Evolutionary conservation across 2,113 vertebrate species (phyloP).

Genomic region (Malurus alboscapulatus): DNA sequence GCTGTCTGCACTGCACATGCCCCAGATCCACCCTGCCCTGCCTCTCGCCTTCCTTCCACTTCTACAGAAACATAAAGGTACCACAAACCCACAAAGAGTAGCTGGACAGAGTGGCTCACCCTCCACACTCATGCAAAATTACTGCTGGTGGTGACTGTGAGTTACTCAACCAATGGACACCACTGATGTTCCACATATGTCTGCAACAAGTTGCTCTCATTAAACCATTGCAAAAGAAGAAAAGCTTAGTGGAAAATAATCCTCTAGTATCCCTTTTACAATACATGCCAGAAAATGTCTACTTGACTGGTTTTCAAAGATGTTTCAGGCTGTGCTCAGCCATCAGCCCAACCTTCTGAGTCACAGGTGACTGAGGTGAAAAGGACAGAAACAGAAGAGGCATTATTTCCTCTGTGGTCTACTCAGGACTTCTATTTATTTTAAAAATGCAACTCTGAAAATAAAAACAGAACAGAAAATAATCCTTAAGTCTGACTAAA

Average conservation of each 20-base stretch:
- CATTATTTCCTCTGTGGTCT: background rate
- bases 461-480: background rate
- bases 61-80: background rate
- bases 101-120: background rate
- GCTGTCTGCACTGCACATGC: background rate
- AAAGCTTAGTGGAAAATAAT: constrained; percentile 1
- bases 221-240: background rate
- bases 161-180: background rate
- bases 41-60: background rate
- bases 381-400: background rate
- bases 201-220: background rate
- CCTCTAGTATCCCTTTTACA: background rate
- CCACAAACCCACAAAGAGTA: background rate
- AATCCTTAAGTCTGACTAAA: background rate
- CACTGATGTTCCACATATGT: background rate
- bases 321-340: background rate
- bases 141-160: background rate
- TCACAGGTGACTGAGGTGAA: background rate
- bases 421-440: background rate
- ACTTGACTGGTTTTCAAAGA: background rate
- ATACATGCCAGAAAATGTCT: background rate
- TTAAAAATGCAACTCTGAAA: background rate
- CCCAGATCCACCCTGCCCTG: background rate
- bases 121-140: background rate
- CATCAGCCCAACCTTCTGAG: background rate